Base-by-base conservation (phyloP, 2,888 invertebrate genomes). In the Cantharis flavilabris region DNA sequence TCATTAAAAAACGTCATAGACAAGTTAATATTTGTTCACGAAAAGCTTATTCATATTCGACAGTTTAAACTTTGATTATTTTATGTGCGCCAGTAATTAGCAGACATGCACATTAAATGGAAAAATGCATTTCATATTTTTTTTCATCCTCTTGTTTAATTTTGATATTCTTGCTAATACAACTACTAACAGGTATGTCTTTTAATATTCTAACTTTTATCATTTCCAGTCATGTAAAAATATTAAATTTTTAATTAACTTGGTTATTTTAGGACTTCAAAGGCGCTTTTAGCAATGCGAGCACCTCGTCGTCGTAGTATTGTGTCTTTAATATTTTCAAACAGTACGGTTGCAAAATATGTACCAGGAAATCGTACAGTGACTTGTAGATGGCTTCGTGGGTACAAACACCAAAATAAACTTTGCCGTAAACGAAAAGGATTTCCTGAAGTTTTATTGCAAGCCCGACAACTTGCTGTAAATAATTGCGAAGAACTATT, bases 401-500 rank as follows among this genome's bases (percentile, higher is more conserved):
- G 92, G 13, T 90, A 92, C 0, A 90, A 90, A 73, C 90, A 91
- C 16, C 93, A 93, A 87, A 90, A 90, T 75, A 92, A 91, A 87
- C 90, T 92, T 84, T 94, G 94, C 83, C 89, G 90, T 76, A 90
- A 91, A 77, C 91, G 92, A 82, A 90, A 89, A 14, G 92, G 92
- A 1, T 86, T 94, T 30, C 87, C 89, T 9, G 89, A 89, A 70
- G 80, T 86, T 9, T 76, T 88, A 62, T 80, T 85, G 49, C 82
- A 83, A 71, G 92, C 93, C 0, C 91, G 91, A 76, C 88, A 90
- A 9, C 89, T 93, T 84, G 92, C 93, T 0, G 89, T 92, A 62
- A 86, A 86, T 0, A 90, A 92, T 62, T 94, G 94, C 83, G 91
- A 92, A 84, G 91, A 92, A 81, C 90, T 91, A 71, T 94, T 94